These are phyloP conservation scores for Protobothrops flavoviridis DNA, from an alignment of 2,113 vertebrate genomes.

Conservation along the genomic window DNA sequence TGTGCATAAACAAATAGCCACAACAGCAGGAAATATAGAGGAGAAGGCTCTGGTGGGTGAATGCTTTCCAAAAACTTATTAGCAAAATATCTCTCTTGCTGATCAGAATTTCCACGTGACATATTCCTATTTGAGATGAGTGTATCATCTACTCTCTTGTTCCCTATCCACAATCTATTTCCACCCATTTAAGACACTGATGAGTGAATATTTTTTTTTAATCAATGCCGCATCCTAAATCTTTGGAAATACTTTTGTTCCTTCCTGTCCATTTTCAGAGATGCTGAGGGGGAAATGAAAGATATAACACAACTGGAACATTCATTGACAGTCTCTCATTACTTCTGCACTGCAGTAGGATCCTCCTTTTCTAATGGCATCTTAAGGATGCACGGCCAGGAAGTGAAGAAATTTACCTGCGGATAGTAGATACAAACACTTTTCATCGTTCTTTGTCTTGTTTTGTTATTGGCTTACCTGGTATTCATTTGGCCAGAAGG, in stretches of 20 bases:
- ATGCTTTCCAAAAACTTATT: background rate
- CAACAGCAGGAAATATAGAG: background rate
- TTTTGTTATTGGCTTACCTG: constrained; percentile 78
- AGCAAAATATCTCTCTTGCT: background rate
- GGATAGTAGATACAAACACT: background rate
- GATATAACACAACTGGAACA: background rate
- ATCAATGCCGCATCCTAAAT: background rate
- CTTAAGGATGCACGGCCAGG: background rate
- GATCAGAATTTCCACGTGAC: background rate
- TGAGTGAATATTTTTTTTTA: background rate
- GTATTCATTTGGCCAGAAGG: constrained; percentile 98
- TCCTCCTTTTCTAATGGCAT: background rate
- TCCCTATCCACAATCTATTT: background rate
- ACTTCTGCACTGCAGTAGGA: background rate
- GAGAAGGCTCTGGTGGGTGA: background rate
- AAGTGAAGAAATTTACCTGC: background rate
- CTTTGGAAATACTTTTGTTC: background rate
- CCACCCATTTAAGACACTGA: background rate
- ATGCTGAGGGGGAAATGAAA: background rate
- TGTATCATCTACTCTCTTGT: background rate
- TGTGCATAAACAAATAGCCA: background rate
- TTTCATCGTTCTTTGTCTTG: background rate
- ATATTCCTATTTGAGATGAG: background rate
- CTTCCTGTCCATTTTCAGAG: background rate
- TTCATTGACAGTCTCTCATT: background rate